Evolutionary conservation across 2,797 vertebrate genomes (phyloP).

Genomic region (Phalanger gymnotis): DNA sequence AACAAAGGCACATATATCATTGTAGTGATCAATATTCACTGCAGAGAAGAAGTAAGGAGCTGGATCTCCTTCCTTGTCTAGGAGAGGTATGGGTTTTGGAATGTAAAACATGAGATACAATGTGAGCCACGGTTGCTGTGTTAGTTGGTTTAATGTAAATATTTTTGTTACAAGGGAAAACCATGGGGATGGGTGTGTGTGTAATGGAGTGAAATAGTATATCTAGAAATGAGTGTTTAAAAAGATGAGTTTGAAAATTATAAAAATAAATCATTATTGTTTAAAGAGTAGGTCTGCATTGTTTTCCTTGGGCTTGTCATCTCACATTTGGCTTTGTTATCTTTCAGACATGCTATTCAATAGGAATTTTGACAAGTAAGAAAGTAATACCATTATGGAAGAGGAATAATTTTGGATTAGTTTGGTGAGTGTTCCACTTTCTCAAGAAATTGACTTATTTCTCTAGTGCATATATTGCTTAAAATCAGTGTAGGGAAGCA

Average conservation of each 20-base stretch:
- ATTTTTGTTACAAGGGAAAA: neutral
- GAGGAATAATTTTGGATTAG: neutral
- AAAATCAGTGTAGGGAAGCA: neutral
- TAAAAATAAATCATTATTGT: no score
- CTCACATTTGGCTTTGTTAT: no score
- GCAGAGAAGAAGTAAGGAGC: neutral
- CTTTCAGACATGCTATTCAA: neutral
- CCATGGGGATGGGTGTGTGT: no score
- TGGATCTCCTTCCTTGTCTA: neutral
- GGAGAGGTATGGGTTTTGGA: neutral
- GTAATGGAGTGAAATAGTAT: no score
- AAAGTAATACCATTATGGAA: neutral
- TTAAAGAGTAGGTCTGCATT: no score
- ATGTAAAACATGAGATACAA: neutral
- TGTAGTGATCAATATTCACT: neutral
- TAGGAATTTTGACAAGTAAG: neutral
- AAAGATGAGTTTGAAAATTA: no score
- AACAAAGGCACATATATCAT: neutral
- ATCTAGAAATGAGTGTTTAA: no score
- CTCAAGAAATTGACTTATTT: neutral
- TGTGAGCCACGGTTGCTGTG: neutral
- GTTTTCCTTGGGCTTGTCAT: no score
- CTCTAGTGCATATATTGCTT: neutral
- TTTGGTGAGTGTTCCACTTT: neutral
- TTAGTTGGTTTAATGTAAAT: neutral